Evolutionary conservation across 2,113 vertebrate genomes (phyloP).

Genomic region (Nanorana parkeri): DNA sequence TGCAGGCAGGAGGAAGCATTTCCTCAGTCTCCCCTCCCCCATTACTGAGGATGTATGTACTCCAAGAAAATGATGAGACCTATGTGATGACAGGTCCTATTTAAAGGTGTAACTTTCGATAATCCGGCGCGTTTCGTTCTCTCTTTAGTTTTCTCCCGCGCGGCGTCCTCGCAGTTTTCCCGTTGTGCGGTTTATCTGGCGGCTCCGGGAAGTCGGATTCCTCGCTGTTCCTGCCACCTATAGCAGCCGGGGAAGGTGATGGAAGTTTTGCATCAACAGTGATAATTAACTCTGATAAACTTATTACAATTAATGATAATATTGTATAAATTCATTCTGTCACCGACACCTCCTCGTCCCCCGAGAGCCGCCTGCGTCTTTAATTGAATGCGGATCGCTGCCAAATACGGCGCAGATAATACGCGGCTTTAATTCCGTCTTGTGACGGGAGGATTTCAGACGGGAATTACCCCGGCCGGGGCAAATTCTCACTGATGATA

Average conservation of each 20-base stretch:
- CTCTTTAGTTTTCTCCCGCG: no score
- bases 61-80: no score
- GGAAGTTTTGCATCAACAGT: not conserved
- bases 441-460: not conserved
- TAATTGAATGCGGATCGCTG: constrained; percentile 11
- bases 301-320: constrained; percentile 35
- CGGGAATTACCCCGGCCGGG: no score
- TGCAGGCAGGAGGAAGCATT: no score
- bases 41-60: no score
- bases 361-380: constrained; percentile 6
- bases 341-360: constrained; percentile 30
- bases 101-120: no score
- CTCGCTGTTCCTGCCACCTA: constrained; percentile 15
- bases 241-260: not conserved
- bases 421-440: not conserved
- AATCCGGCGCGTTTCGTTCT: no score
- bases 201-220: not conserved
- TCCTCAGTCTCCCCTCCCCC: no score
- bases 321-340: not conserved
- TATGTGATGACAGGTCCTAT: no score
- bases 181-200: not conserved
- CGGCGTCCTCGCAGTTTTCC: no score
- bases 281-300: constrained; percentile 46
- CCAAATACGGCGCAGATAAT: not conserved
- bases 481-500: no score